Evolutionary conservation across 2,888 invertebrate species (phyloP), one percentile per base, ranked within the genome.

Genomic region (Caradrina clavipalpis): DNA sequence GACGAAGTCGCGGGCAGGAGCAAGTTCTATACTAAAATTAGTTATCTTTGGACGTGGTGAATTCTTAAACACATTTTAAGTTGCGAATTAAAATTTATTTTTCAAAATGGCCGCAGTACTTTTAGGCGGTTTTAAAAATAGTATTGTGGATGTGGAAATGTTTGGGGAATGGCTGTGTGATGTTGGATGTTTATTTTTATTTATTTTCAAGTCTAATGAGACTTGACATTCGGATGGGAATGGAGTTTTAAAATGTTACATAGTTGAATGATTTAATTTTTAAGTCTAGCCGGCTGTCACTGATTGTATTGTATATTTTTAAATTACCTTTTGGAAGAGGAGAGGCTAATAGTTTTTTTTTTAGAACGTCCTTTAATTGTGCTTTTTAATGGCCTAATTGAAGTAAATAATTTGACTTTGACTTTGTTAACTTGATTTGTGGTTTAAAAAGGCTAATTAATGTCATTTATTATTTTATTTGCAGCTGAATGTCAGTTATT

Each of bases 11-110:
- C n/a, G n/a, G n/a, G n/a, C n/a, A n/a, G n/a, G n/a, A n/a, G n/a
- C n/a, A n/a, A n/a, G n/a, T n/a, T n/a, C n/a, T n/a, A 62, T 55
- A 69, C 79, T 69, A 81, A 82, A 84, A 82, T 82, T 80, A 78
- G 67, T 74, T 69, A 80, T 65, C 65, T 39, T 42, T 51, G 26
- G 47, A 67, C 58, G 60, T n/a, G 60, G 65, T 78, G 78, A 80
- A 86, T 82, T 73, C 81, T 75, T 80, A 5, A 79, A 80, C 73
- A 68, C 47, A 75, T 71, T 73, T 75, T 62, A 73, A 77, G 50
- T 47, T 39, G 54, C 51, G 22, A 74, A 69, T 72, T 73, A 71
- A 78, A 75, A 60, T 47, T 11, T 17, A 53, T 62, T 61, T 56
- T 22, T n/a, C n/a, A 31, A 68, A 79, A 69, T 67, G 63, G 49